A percentile compares a stretch with the other conserved stretches of the same genome.
Conservation (phyloP, 30 jellyfish, hydroid and myxozoan genomes). For the Hydractinia echinata region DNA sequence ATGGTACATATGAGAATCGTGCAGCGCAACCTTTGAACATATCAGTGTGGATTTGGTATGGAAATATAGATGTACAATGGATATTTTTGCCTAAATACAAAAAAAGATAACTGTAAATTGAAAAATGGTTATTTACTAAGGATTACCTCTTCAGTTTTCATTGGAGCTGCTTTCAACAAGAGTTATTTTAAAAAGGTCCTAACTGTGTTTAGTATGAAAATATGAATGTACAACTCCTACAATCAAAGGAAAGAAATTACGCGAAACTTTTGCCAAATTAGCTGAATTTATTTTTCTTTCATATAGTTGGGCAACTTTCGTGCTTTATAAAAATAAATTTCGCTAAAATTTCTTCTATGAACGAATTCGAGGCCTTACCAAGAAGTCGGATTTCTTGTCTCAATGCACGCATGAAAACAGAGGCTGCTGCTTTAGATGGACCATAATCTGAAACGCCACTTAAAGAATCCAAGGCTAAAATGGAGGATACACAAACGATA, state of each 20-base stretch:
- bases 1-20: conserved; percentile 59
- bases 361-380: conserved; percentile 27
- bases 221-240: no score
- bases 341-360: background rate
- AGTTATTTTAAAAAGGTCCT: no score
- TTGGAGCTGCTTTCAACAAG: no score
- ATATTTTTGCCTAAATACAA: conserved; percentile 2
- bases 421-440: conserved; percentile 83
- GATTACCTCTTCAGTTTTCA: no score
- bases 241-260: no score
- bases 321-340: background rate
- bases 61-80: conserved; percentile 76
- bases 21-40: conserved; percentile 59
- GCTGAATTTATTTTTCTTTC: no score
- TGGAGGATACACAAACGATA: conserved; percentile 76
- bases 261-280: no score
- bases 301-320: no score
- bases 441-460: conserved; percentile 80
- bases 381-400: conserved; percentile 58
- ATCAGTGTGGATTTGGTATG: conserved; percentile 67
- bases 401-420: conserved; percentile 79
- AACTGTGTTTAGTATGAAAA: no score
- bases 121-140: no score
- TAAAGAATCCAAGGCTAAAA: conserved; percentile 68
- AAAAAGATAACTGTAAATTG: background rate